Base-by-base conservation (phyloP, 1,140 invertebrate genomes). In the Lordiphosa clarofinis region DNA sequence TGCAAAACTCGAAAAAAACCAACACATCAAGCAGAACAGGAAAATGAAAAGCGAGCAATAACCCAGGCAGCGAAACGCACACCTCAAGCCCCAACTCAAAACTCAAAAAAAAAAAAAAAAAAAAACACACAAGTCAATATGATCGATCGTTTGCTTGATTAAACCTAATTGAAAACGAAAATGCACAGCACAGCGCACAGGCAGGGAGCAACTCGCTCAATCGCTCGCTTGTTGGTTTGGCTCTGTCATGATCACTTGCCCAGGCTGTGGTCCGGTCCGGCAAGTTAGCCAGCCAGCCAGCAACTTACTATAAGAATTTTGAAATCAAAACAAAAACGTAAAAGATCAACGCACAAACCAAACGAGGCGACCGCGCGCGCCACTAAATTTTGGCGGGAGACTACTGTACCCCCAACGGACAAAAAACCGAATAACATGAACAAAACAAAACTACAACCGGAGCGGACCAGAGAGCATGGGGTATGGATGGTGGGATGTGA, bases 261-360 rank as follows among this genome's bases (percentile, higher is more conserved):
- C 66, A 47, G 43, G 56, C 62, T 37, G 31, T 24, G 56, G 65
- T 71, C 67, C 54, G 57, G 67, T 67, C 67, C 63, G 63, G 56
- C 67, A 67, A 67, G 56, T 58, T 31, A 42, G 35, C n/a, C 46
- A 44, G 49, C 42, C 24, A 28, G 37, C 60, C 42, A 54, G 43
- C 60, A 36, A 63, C 56, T 69, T 69, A 69, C 66, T 69, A 69
- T 55, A 67, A 82, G 78, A 84, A 84, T 76, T 71, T 84, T 76
- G 73, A 84, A 84, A 84, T 84, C 78, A 84, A 84, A 84, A 84
- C 78, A 84, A 84, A 84, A 84, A 84, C 78, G 78, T 84, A 84
- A 84, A 84, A 84, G 78, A 86, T 84, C 78, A 82, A 82, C 78
- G 78, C 73, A 84, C 78, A 82, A 68, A 53, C 42, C 42, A 44